These are phyloP conservation scores for Euzophera pinguis DNA, from an alignment of 2,888 invertebrate genomes.

Conservation along the genomic window DNA sequence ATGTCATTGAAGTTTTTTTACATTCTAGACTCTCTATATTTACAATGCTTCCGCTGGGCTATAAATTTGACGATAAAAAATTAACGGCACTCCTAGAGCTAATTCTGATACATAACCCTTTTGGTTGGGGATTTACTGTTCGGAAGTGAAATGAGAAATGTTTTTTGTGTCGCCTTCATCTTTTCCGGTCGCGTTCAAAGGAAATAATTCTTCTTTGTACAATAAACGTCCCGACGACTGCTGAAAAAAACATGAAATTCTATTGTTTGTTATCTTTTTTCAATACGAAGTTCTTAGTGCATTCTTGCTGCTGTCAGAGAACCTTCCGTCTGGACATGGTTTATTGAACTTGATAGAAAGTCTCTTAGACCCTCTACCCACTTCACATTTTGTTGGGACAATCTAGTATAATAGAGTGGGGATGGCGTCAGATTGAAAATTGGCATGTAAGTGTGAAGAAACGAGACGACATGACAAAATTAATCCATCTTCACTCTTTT, in stretches of 20 bases:
- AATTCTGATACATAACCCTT: conserved; percentile 10
- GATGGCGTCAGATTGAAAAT: no score
- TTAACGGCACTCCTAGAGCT: conserved; percentile 6
- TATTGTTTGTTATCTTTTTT: not conserved
- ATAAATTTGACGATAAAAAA: conserved; percentile 7
- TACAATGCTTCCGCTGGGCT: conserved; percentile 15
- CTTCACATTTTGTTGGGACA: no score
- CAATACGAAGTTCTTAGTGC: no score
- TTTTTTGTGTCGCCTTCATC: not conserved
- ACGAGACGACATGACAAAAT: no score
- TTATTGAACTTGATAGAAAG: no score
- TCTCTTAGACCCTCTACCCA: no score
- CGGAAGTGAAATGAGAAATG: conserved; percentile 5
- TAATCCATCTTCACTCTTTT: no score
- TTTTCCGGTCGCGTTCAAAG: not conserved
- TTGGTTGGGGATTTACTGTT: not conserved
- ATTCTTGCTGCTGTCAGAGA: no score
- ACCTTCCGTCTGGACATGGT: no score
- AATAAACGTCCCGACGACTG: not conserved
- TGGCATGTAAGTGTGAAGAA: no score
- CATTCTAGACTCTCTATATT: not conserved
- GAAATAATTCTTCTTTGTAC: not conserved
- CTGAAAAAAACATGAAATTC: not conserved
- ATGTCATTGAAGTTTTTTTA: no score
- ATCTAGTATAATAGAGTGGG: no score